Evolutionary conservation across 2,113 vertebrate species (phyloP).

Genomic region (Grus americana): DNA sequence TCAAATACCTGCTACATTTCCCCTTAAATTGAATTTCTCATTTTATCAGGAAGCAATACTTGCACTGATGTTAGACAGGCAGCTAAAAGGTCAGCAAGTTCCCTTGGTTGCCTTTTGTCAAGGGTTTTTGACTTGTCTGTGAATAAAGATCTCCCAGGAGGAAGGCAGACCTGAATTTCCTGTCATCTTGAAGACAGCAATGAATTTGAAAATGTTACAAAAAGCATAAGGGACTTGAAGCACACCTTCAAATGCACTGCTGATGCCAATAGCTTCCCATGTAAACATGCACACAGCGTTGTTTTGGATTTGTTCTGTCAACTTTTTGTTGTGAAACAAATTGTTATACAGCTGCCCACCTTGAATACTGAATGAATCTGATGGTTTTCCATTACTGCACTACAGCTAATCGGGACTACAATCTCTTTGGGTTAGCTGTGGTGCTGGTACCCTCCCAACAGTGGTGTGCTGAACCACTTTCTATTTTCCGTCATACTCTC

Average conservation of each 20-base stretch:
- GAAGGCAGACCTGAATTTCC: conserved; percentile 82
- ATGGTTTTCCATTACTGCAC: conserved; percentile 38
- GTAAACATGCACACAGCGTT: conserved; percentile 84
- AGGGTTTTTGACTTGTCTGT: conserved; percentile 89
- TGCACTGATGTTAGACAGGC: conserved; percentile 86
- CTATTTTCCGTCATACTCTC: neutral
- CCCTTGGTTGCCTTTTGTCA: conserved; percentile 87
- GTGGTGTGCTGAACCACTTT: neutral
- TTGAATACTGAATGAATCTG: conserved; percentile 78
- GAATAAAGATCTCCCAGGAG: conserved; percentile 86
- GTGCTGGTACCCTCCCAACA: neutral
- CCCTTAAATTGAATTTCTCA: conserved; percentile 84
- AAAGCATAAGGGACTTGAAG: conserved; percentile 85
- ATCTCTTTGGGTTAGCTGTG: neutral
- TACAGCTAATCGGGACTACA: neutral
- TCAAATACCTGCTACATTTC: conserved; percentile 77
- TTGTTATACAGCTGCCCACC: conserved; percentile 74
- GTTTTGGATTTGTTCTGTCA: conserved; percentile 88
- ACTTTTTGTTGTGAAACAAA: conserved; percentile 85
- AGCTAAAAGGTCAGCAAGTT: conserved; percentile 87
- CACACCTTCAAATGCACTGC: conserved; percentile 77
- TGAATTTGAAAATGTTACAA: conserved; percentile 89
- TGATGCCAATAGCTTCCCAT: conserved; percentile 79
- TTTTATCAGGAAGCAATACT: conserved; percentile 86
- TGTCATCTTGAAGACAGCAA: conserved; percentile 86